Evolutionary conservation across 2,113 vertebrate species (phyloP).

Genomic region (Serilophus lunatus): DNA sequence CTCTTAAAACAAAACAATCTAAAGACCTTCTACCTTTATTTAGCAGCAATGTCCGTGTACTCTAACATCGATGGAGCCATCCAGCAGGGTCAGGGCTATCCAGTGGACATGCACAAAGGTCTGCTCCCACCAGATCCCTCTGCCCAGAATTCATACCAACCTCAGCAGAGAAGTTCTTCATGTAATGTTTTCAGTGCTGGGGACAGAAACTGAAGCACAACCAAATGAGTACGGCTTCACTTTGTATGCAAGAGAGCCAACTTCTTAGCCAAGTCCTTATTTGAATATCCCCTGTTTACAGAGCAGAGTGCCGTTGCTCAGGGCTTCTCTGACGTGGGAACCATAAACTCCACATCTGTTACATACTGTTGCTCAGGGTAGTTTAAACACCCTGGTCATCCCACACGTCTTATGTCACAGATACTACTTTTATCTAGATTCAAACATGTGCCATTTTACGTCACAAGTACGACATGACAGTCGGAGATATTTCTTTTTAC

Average conservation of each 20-base stretch:
- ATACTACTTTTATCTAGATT: not conserved
- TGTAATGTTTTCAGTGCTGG: not conserved
- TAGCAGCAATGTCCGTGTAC: not conserved
- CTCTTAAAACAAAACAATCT: not conserved
- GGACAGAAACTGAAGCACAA: not conserved
- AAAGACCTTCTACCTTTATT: not conserved
- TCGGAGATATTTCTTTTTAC: not conserved
- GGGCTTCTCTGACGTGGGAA: not conserved
- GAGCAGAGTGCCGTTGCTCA: not conserved
- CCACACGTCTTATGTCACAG: not conserved
- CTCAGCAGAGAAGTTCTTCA: not conserved
- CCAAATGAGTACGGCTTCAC: not conserved
- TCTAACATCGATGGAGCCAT: fast-evolving
- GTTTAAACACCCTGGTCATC: not conserved
- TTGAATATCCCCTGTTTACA: not conserved
- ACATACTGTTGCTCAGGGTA: not conserved
- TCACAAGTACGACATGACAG: not conserved
- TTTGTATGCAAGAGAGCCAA: not conserved
- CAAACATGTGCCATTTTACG: not conserved
- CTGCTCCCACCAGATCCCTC: not conserved
- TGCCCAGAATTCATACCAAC: not conserved
- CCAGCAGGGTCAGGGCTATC: not conserved
- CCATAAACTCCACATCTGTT: not conserved
- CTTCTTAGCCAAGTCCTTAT: not conserved
- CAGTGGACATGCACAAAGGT: fast-evolving